Evolutionary conservation across 2,113 vertebrate species (phyloP).

Genomic region (Aegotheles bennettii): DNA sequence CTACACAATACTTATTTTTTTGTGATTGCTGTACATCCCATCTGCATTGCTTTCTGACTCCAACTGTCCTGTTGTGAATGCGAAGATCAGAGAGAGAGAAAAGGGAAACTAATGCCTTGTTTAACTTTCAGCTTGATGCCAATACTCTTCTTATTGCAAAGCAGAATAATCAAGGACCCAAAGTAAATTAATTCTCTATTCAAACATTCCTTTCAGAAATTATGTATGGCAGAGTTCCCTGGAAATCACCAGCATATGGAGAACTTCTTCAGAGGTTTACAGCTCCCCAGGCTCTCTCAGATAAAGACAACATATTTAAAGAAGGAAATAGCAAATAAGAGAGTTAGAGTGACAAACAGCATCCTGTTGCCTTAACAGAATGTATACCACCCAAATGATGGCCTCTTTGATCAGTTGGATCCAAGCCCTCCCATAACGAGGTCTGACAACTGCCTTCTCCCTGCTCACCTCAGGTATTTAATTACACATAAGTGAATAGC

Average conservation of each 20-base stretch:
- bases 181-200: constrained; percentile 52
- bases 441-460: not conserved
- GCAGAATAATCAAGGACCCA: constrained; percentile 9
- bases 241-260: constrained; percentile 60
- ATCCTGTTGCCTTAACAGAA: constrained; percentile 2
- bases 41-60: not conserved
- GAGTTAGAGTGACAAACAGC: not conserved
- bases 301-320: constrained; percentile 38
- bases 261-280: constrained; percentile 51
- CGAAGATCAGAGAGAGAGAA: not conserved
- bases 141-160: not conserved
- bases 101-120: not conserved
- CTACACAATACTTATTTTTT: not conserved
- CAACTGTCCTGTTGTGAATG: not conserved
- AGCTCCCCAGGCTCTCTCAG: constrained; percentile 25
- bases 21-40: not conserved
- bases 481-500: not conserved
- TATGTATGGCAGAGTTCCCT: constrained; percentile 59
- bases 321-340: not conserved
- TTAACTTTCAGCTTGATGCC: constrained; percentile 22
- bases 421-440: not conserved
- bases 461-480: not conserved
- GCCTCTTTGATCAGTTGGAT: not conserved
- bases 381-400: not conserved
- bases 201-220: constrained; percentile 46